Conservation (phyloP, 2,113 vertebrate genomes). For the Tragelaphus imberbis region DNA sequence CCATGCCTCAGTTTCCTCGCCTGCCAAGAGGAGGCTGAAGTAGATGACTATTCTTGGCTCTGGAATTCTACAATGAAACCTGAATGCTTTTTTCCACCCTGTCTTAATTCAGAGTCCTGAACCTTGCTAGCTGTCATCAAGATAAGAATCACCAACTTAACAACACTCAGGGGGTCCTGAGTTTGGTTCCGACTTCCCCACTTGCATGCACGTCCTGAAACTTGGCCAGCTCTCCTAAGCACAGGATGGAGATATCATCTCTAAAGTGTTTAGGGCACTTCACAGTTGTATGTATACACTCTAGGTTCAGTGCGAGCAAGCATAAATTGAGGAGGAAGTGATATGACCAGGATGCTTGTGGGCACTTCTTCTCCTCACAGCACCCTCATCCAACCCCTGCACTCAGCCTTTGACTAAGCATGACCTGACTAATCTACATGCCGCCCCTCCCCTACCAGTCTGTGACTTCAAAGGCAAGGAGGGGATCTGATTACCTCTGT, state of each 20-base stretch:
- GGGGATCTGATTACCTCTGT: neutral
- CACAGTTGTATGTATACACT: neutral
- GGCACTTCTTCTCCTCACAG: neutral
- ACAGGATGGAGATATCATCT: neutral
- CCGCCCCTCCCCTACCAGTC: neutral
- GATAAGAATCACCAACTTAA: neutral
- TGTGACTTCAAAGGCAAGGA: neutral
- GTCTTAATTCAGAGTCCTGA: neutral
- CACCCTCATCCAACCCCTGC: neutral
- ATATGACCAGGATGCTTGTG: no score
- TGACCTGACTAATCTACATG: no score
- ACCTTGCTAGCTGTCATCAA: neutral
- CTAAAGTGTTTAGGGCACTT: neutral
- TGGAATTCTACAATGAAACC: neutral
- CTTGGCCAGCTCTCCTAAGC: neutral
- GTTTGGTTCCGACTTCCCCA: neutral
- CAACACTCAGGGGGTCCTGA: neutral
- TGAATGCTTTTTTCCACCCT: neutral
- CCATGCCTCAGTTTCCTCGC: neutral
- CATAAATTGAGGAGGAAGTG: neutral
- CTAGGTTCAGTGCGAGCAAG: neutral
- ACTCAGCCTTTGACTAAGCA: neutral
- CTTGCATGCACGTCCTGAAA: neutral
- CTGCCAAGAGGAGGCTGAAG: neutral
- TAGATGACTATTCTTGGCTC: rapidly evolving